phyloP scores from a whole-genome alignment of 1,140 invertebrate species.

The Hylaeus anthracinus region DNA sequence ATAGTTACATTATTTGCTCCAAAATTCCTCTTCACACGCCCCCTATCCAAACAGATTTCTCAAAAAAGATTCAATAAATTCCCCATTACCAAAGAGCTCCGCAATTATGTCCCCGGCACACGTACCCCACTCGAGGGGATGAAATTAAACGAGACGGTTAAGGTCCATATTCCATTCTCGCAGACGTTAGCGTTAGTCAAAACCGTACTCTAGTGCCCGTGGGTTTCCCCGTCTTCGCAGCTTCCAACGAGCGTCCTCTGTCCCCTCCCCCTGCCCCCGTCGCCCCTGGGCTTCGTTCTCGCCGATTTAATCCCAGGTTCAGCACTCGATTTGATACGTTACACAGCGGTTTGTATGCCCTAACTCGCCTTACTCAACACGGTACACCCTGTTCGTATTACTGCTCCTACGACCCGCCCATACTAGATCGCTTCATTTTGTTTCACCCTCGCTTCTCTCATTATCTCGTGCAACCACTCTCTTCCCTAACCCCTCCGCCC shows the following conservation, averaged over 20 bases:
- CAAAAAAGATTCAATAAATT: no score
- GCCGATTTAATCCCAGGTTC: conserved; percentile 79
- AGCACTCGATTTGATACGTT: conserved; percentile 81
- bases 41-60: no score
- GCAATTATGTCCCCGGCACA: not conserved
- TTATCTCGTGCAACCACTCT: conserved; percentile 43
- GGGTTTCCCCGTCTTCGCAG: conserved; percentile 51
- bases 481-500: not conserved
- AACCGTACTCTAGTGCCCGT: not conserved
- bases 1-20: no score
- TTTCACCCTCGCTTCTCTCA: conserved; percentile 54
- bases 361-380: conserved; percentile 63
- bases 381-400: conserved; percentile 66
- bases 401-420: conserved; percentile 64
- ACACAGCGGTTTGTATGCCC: conserved; percentile 76
- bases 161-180: conserved; percentile 5
- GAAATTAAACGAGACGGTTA: conserved; percentile 22
- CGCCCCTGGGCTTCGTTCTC: conserved; percentile 53
- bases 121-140: not conserved
- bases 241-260: conserved; percentile 46
- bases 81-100: no score
- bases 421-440: conserved; percentile 63
- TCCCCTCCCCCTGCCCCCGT: not conserved
- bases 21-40: no score
- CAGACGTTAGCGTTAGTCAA: conserved; percentile 30